Evolutionary conservation across 1,140 invertebrate genomes (phyloP), one percentile per base, ranked within the genome.

Genomic region (Limonius californicus): DNA sequence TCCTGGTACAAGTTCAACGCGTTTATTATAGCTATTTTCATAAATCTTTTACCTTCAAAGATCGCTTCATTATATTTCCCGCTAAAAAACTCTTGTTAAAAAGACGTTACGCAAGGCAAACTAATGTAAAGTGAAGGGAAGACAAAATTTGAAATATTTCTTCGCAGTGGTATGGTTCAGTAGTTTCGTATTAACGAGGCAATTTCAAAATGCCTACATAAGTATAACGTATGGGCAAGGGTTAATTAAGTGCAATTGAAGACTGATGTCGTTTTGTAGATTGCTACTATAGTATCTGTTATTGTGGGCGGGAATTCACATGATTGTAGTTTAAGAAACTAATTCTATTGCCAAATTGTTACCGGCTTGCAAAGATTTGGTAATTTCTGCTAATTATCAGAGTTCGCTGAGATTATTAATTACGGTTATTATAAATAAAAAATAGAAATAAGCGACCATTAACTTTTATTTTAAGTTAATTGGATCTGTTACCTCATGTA

Each of bases 271-370:
- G 27, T 32, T 39, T 39, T 39, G 11, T 39, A 39, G 35, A 39
- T 12, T 39, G 35, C 35, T 39, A 39, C 35, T 6, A 27, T 12
- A 12, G 35, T 39, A 39, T 12, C 35, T 12, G 2, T 39, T 39
- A 39, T 39, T 39, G 35, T 39, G 35, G 35, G 35, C 35, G 35
- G 35, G 35, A 39, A 39, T 39, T 39, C 35, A 39, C 35, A 39
- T 39, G 35, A 39, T 39, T 39, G 7, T 12, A 39, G n/a, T 39
- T 39, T 14, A 39, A 39, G 2, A 39, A 39, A 12, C 35, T 39
- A 39, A 39, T 39, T 39, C 35, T 39, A 39, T 39, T 39, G 35
- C 35, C 35, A 39, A 39, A 39, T 39, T 39, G n/a, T 39, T 39
- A 39, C 11, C 35, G 8, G 11, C 8, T 39, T 39, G n/a, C 2